Percentiles rank a stretch among this genome's conserved stretches.
phyloP scores from a whole-genome alignment of 2,888 invertebrate species.

The Parapristionchus giblindavisi region DNA sequence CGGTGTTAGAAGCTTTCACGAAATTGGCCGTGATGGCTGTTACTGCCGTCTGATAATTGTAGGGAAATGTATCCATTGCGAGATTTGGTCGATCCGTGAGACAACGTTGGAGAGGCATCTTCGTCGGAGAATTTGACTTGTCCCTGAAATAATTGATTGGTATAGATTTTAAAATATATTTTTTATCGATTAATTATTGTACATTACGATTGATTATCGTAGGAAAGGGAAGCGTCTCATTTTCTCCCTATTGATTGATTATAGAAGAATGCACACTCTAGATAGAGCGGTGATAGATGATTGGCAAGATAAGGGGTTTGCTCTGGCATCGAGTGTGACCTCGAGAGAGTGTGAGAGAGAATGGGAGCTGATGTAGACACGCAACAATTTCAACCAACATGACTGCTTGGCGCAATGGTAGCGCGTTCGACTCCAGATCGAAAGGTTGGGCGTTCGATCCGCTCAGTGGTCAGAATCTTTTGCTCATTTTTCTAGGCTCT shows the following conservation, averaged over 20 bases:
- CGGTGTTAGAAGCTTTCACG: slow-evolving; percentile 29
- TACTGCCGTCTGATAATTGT: slow-evolving; percentile 3
- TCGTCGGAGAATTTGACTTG: slow-evolving; percentile 23
- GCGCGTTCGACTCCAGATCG: slow-evolving; percentile 40
- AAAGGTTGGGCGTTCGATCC: slow-evolving; percentile 42
- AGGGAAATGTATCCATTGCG: neutral
- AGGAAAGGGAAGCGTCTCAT: too few species aligned
- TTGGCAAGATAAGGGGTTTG: too few species aligned
- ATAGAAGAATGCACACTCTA: too few species aligned
- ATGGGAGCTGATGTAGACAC: neutral
- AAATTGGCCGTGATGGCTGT: neutral
- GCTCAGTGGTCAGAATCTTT: slow-evolving; percentile 41
- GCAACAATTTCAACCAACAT: neutral
- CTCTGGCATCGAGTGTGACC: too few species aligned
- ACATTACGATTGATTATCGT: neutral
- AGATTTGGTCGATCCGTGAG: neutral
- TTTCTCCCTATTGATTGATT: too few species aligned
- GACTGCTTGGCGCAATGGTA: slow-evolving; percentile 39
- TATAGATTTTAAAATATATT: too few species aligned
- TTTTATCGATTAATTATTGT: neutral
- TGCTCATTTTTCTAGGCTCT: too few species aligned
- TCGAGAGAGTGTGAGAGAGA: too few species aligned
- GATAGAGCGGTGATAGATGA: too few species aligned
- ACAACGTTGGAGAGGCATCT: slow-evolving; percentile 8
- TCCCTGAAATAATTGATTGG: slow-evolving; percentile 3